These are phyloP conservation scores for Sebastes elongatus DNA, from an alignment of 2,797 vertebrate species.

Conservation along the genomic window DNA sequence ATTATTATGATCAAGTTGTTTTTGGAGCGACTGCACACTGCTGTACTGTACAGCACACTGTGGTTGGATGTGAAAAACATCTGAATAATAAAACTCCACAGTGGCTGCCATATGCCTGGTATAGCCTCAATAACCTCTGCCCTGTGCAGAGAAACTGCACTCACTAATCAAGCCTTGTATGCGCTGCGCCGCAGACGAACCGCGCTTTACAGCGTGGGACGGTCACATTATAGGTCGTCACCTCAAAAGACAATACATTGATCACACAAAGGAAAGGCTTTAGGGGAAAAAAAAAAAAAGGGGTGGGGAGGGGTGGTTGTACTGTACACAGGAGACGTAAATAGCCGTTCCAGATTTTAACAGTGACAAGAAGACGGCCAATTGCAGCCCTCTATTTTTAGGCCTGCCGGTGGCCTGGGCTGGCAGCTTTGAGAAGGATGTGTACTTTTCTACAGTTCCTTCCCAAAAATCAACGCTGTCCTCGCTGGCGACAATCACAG, in stretches of 20 bases:
- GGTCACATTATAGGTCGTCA: conserved; percentile 71
- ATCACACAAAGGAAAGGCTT: conserved; percentile 45
- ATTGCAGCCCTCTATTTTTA: conserved; percentile 84
- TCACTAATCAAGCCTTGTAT: conserved; percentile 65
- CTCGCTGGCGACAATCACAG: conserved; percentile 80
- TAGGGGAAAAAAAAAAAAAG: background rate
- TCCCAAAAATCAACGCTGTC: conserved; percentile 85
- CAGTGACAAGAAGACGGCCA: conserved; percentile 70
- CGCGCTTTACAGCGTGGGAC: conserved; percentile 48
- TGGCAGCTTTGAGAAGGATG: conserved; percentile 82
- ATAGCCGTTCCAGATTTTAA: conserved; percentile 67
- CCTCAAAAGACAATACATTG: conserved; percentile 66
- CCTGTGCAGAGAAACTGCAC: conserved; percentile 44
- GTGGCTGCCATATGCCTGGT: conserved; percentile 46
- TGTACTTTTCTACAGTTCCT: conserved; percentile 86
- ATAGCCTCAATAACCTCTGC: conserved; percentile 65
- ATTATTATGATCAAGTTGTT: conserved; percentile 51
- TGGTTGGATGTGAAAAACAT: conserved; percentile 48
- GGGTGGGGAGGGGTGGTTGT: background rate
- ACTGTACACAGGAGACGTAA: conserved; percentile 50
- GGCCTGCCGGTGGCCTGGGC: conserved; percentile 56
- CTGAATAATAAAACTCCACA: conserved; percentile 49
- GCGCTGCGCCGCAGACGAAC: conserved; percentile 55
- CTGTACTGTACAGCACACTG: conserved; percentile 29
- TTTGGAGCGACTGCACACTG: conserved; percentile 11